Evolutionary conservation across 2,888 invertebrate species (phyloP).

Genomic region (Limnephilus lunatus): DNA sequence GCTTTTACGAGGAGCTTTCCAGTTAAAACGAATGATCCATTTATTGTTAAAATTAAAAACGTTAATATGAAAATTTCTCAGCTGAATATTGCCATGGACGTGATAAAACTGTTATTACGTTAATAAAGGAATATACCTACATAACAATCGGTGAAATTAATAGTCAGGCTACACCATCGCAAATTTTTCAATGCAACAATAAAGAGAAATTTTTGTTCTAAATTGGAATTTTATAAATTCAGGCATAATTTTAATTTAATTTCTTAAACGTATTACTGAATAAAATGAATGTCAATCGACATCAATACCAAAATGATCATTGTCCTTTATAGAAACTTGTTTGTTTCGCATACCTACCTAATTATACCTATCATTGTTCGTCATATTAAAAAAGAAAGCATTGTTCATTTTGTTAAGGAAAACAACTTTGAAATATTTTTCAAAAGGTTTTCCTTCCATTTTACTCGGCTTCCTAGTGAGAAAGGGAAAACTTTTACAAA

Average conservation of each 20-base stretch:
- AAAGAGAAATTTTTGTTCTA: not conserved
- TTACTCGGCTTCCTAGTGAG: not conserved
- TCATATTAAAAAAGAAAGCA: not conserved
- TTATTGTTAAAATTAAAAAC: not conserved
- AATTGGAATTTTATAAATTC: not conserved
- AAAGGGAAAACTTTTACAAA: constrained; percentile 17
- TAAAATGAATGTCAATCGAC: no score
- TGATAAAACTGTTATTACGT: not conserved
- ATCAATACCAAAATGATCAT: not conserved
- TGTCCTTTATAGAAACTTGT: not conserved
- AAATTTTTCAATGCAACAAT: not conserved
- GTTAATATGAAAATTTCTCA: not conserved
- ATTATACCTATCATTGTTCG: not conserved
- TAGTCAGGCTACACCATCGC: not conserved
- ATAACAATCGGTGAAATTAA: not conserved
- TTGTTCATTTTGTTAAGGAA: constrained; percentile 7
- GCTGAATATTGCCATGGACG: not conserved
- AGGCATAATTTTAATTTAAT: not conserved
- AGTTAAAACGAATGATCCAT: not conserved
- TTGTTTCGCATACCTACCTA: not conserved
- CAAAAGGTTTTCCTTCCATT: constrained; percentile 11
- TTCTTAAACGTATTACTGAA: not conserved
- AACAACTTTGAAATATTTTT: constrained; percentile 15
- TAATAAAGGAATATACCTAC: not conserved
- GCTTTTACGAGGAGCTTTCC: not conserved